A percentile compares a stretch with the other conserved stretches of the same genome.
These are phyloP conservation scores for Uloborus plumipes DNA, from an alignment of 2,888 invertebrate genomes.

Conservation along the genomic window DNA sequence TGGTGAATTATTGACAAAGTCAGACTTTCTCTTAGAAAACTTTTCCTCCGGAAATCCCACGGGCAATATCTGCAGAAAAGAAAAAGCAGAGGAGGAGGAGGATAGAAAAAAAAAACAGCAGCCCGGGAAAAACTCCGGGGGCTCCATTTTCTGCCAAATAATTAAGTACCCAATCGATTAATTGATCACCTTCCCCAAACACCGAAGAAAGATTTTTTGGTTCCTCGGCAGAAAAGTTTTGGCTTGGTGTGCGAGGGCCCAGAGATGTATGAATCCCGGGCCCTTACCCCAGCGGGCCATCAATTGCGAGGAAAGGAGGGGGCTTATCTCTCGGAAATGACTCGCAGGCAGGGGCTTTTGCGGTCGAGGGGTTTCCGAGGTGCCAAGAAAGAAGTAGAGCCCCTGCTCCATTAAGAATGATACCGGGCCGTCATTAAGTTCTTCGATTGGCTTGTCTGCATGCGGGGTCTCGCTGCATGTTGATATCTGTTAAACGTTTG, in stretches of 20 bases:
- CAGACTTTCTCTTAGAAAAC: slow-evolving; percentile 57
- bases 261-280: slow-evolving; percentile 57
- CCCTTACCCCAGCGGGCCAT: slow-evolving; percentile 59
- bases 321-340: slow-evolving; percentile 63
- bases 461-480: background rate
- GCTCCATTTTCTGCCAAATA: slow-evolving; percentile 62
- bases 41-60: slow-evolving; percentile 58
- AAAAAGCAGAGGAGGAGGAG: slow-evolving; percentile 6
- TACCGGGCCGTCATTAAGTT: slow-evolving; percentile 46
- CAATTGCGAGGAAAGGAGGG: slow-evolving; percentile 49
- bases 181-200: slow-evolving; percentile 62
- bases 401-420: slow-evolving; percentile 45
- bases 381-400: slow-evolving; percentile 53
- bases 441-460: slow-evolving; percentile 46
- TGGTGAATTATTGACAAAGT: slow-evolving; percentile 64
- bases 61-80: slow-evolving; percentile 57
- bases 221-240: slow-evolving; percentile 10
- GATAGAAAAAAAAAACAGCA: slow-evolving; percentile 1
- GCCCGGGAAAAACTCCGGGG: slow-evolving; percentile 43
- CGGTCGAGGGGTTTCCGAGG: slow-evolving; percentile 57
- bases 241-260: slow-evolving; percentile 3
- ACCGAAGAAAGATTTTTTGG: slow-evolving; percentile 37
- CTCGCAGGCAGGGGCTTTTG: slow-evolving; percentile 62
- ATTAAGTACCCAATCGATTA: slow-evolving; percentile 64
- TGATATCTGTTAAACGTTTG: too few relatives aligned